Conservation (phyloP, 2,888 invertebrate species). For the Autographa pulchrina region DNA sequence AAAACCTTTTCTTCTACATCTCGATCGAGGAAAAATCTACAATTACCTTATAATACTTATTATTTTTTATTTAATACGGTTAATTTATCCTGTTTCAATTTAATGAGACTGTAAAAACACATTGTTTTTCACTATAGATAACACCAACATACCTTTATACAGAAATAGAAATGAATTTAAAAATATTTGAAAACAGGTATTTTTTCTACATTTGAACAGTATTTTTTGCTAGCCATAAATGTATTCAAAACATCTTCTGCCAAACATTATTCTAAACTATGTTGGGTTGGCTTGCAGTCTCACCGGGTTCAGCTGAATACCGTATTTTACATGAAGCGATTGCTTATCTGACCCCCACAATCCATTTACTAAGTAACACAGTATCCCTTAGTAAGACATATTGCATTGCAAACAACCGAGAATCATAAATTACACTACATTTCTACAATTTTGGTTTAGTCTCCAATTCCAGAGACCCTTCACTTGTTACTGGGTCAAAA, state of each 20-base stretch:
- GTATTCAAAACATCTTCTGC: neutral
- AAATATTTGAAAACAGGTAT: neutral
- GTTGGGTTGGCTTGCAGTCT: neutral
- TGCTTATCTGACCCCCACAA: neutral
- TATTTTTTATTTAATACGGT: neutral
- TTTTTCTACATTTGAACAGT: neutral
- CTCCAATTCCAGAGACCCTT: neutral
- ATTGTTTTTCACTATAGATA: constrained; percentile 1
- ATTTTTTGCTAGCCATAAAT: neutral
- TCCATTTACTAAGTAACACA: neutral
- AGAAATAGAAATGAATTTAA: neutral
- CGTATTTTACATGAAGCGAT: too few species aligned
- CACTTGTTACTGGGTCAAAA: constrained; percentile 6
- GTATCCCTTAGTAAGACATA: neutral
- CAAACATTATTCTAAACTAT: neutral
- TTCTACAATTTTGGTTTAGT: neutral
- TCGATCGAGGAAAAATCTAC: neutral
- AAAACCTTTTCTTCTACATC: neutral
- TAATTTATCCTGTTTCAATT: constrained; percentile 1
- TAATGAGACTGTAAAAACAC: neutral
- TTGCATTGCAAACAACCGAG: neutral
- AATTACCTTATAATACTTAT: too few species aligned
- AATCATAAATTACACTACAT: neutral
- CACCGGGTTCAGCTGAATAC: too few species aligned
- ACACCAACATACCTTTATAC: neutral